Percentiles rank a stretch among this genome's conserved stretches.
Evolutionary conservation across 2,113 vertebrate species (phyloP).

Genomic region (Tychaedon coryphoeus): DNA sequence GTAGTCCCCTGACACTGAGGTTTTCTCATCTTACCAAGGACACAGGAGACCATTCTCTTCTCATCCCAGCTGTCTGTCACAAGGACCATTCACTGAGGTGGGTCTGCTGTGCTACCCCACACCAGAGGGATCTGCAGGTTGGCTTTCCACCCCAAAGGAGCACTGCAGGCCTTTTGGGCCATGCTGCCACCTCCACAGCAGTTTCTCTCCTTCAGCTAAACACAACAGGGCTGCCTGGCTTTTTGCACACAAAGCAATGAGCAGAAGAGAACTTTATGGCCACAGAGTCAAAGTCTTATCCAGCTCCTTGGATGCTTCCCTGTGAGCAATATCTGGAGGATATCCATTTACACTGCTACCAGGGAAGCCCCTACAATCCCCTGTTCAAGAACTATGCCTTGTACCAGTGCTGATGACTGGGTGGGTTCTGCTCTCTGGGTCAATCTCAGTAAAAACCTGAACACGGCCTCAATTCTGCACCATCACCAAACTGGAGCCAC

Average conservation of each 20-base stretch:
- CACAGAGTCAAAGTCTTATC: background rate
- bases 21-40: background rate
- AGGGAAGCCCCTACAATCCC: background rate
- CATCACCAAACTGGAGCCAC: background rate
- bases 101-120: rapidly evolving
- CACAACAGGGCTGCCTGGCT: background rate
- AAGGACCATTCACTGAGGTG: background rate
- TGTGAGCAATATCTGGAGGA: background rate
- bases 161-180: background rate
- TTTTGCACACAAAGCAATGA: background rate
- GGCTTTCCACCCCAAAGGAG: background rate
- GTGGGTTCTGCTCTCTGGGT: background rate
- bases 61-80: background rate
- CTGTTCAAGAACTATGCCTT: background rate
- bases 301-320: background rate
- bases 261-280: background rate
- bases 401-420: background rate
- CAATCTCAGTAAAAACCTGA: background rate
- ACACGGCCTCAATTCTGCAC: background rate
- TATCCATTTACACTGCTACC: background rate
- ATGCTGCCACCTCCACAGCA: background rate
- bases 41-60: background rate
- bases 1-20: background rate
- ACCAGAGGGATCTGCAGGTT: background rate
- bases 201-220: background rate